These are phyloP conservation scores for Eidolon helvum DNA, from an alignment of 2,113 vertebrate genomes.

Conservation along the genomic window DNA sequence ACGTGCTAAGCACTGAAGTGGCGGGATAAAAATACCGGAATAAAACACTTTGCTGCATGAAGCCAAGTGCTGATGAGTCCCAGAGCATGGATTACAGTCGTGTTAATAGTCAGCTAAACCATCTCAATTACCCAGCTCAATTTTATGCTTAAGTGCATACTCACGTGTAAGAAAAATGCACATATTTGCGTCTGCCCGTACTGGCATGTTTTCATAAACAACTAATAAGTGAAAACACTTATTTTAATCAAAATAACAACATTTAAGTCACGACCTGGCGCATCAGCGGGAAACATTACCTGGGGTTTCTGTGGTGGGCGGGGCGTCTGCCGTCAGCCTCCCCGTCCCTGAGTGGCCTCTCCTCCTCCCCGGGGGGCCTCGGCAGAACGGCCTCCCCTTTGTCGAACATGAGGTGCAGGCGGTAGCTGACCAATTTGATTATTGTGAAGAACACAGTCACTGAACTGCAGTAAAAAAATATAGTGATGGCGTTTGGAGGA, in stretches of 20 bases:
- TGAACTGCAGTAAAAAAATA: constrained; percentile 93
- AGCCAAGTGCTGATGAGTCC: neutral
- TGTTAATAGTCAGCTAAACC: neutral
- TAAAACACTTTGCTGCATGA: neutral
- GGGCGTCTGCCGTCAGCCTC: constrained; percentile 84
- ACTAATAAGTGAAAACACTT: neutral
- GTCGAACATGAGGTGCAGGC: constrained; percentile 96
- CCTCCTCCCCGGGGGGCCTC: constrained; percentile 84
- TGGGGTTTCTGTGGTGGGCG: constrained; percentile 79
- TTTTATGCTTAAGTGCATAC: neutral
- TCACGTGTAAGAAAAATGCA: neutral
- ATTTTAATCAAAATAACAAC: neutral
- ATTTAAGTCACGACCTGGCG: neutral
- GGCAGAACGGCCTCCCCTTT: constrained; percentile 89
- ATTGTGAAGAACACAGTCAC: constrained; percentile 93
- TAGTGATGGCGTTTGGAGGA: constrained; percentile 90
- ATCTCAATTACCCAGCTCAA: neutral
- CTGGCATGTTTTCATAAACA: neutral
- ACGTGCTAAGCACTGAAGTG: neutral
- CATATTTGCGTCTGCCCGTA: neutral
- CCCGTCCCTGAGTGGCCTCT: constrained; percentile 83
- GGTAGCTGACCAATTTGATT: constrained; percentile 95
- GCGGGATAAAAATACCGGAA: neutral
- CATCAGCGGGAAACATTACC: constrained; percentile 77
- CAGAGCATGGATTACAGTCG: neutral